phyloP scores from a whole-genome alignment of 2,113 vertebrate genomes.

The Emydocephalus ijimae region DNA sequence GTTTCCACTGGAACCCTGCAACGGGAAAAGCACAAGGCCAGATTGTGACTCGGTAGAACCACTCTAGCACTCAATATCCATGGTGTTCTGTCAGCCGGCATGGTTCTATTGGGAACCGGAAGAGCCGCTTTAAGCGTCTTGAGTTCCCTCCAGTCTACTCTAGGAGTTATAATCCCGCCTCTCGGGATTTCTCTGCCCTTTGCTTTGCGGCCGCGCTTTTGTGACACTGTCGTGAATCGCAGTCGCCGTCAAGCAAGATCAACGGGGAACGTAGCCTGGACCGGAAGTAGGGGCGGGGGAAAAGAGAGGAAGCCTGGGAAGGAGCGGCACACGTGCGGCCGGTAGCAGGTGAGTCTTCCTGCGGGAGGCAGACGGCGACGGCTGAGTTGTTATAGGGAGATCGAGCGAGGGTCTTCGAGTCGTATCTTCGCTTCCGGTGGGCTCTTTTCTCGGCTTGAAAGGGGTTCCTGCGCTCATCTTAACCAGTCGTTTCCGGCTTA shows the following conservation, averaged over 20 bases:
- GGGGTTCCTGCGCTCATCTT: too few relatives aligned
- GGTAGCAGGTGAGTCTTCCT: fast-evolving
- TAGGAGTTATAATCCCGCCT: not conserved
- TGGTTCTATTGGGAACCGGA: not conserved
- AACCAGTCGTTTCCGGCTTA: not conserved
- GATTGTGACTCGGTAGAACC: not conserved
- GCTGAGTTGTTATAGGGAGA: not conserved
- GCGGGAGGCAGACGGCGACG: not conserved
- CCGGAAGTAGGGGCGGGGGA: not conserved
- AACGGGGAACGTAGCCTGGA: fast-evolving
- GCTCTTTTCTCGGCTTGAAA: not conserved
- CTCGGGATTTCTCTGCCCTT: not conserved
- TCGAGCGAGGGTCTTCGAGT: not conserved
- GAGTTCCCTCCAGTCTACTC: too few relatives aligned
- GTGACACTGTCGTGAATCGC: not conserved
- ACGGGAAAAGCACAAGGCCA: not conserved
- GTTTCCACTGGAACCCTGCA: not conserved
- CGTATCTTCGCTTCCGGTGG: not conserved
- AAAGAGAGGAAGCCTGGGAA: too few relatives aligned
- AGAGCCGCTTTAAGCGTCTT: not conserved
- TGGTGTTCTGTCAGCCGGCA: not conserved
- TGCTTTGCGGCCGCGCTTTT: constrained; percentile 1
- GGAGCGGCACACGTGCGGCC: constrained; percentile 10
- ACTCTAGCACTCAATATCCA: not conserved
- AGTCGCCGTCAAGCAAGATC: not conserved